Evolutionary conservation across 2,797 vertebrate genomes (phyloP), one percentile per base, ranked within the genome.

Genomic region (Dipus sagitta): DNA sequence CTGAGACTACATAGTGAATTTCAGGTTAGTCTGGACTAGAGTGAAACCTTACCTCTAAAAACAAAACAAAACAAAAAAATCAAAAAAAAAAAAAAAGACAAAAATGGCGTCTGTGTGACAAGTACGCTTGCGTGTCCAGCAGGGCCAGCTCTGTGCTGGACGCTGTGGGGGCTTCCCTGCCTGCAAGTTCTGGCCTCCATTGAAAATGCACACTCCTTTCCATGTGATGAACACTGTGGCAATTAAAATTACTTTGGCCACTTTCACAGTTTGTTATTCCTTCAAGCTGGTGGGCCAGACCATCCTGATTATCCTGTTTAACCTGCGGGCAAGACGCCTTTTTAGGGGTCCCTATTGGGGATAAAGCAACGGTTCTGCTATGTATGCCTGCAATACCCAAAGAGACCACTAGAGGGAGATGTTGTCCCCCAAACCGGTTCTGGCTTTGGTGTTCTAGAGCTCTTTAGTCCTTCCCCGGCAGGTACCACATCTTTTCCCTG

Each of bases 361-460:
- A 88, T 52, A 77, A 76, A 6, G 12, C 64, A 11, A 30, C 15
- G 21, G 34, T 52, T 77, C 38, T 28, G 18, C 9, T 24, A 4
- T 9, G 71, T 21, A 58, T 42, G 12, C 0, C 2, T 84, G 82
- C n/a, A 52, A 52, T 92, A 38, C 30, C 75, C 2, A 0, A 78
- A 3, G 2, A 24, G 67, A 10, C 91, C 94, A 75, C 79, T 75
- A 93, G 96, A 93, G 89, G 86, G 86, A 0, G 62, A 9, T 90
- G 86, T 75, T 78, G 60, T 28, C 30, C 67, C 82, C 85, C n/a
- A 89, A 84, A 42, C 20, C 11, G 3, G 6, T 32, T 62, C 47
- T 52, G 23, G 26, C 1, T 13, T 23, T 2, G 12, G 38, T n/a
- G 14, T 10, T 1, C 10, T 0, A 47, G 21, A 2, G 17, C 32